These are phyloP conservation scores for Heliconius erato DNA, from an alignment of 2,888 invertebrate genomes.

Conservation along the genomic window DNA sequence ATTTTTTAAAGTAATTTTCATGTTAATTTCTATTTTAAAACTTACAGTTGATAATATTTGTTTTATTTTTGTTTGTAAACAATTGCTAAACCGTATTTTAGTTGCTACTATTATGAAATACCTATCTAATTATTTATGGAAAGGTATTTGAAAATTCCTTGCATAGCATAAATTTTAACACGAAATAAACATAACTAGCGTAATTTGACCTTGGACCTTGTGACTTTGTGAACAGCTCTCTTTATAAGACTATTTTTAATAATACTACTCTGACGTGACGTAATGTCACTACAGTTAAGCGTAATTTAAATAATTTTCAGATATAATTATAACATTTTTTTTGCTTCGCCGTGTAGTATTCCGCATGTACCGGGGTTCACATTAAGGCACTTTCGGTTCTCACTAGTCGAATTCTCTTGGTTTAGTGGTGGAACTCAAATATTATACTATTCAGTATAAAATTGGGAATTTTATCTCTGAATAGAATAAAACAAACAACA, in stretches of 20 bases:
- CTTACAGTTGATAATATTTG: background rate
- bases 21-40: background rate
- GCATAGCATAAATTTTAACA: background rate
- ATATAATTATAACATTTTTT: too few species aligned
- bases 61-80: slow-evolving; percentile 12
- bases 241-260: slow-evolving; percentile 4
- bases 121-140: background rate
- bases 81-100: background rate
- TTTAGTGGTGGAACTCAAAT: too few species aligned
- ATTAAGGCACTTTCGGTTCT: too few species aligned
- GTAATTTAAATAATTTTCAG: too few species aligned
- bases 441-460: too few species aligned
- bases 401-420: too few species aligned
- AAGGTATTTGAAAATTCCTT: slow-evolving; percentile 3
- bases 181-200: background rate
- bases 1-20: too few species aligned
- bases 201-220: background rate
- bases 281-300: too few species aligned
- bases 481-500: too few species aligned
- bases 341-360: too few species aligned
- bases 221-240: background rate
- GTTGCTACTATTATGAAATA: slow-evolving; percentile 3
- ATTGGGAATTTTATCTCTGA: too few species aligned
- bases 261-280: background rate
- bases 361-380: too few species aligned